Evolutionary conservation across 2,888 invertebrate species (phyloP), one percentile per base, ranked within the genome.

Genomic region (Dryobota labecula): DNA sequence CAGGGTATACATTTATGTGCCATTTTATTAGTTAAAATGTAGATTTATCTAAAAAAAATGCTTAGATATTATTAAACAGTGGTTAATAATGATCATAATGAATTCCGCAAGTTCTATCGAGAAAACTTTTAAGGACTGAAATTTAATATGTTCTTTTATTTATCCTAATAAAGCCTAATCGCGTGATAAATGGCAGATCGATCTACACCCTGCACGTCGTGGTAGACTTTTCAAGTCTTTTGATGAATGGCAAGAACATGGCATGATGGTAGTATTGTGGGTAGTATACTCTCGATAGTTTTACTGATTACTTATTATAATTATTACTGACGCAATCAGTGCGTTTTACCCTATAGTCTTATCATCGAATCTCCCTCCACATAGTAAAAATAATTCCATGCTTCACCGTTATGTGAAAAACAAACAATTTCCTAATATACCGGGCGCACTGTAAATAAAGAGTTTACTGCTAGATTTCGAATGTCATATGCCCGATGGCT

Each of bases 111-210:
- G 9, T 24, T 20, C 5, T 0, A 24, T 5, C 0, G 20, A 36
- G 8, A 56, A 36, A 11, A 36, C 18, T 33, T 18, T 9, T 13
- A 24, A 1, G n/a, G 7, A 45, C 13, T 43, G 1, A 24, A 0
- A 13, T 18, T 30, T n/a, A 7, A 13, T 20, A 2, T 13, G 4
- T 38, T 30, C 18, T 38, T 49, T 15, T 20, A 33, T 0, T 2
- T 11, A 5, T 13, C 7, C 1, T 11, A 24, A 0, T 11, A n/a
- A 1, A 73, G 33, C 73, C 38, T 33, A 41, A 70, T 73, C 73
- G 73, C 78, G 51, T 41, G 36, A 11, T 27, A 43, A 13, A n/a
- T 33, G 9, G 20, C 13, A 67, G 11, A 77, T 73, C 70, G 70
- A 73, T 73, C n/a, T 13, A 53, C 24, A 27, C 24, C 27, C 6